phyloP scores from a whole-genome alignment of 2,113 vertebrate species.

The zebrafish (Danio rerio) region DNA sequence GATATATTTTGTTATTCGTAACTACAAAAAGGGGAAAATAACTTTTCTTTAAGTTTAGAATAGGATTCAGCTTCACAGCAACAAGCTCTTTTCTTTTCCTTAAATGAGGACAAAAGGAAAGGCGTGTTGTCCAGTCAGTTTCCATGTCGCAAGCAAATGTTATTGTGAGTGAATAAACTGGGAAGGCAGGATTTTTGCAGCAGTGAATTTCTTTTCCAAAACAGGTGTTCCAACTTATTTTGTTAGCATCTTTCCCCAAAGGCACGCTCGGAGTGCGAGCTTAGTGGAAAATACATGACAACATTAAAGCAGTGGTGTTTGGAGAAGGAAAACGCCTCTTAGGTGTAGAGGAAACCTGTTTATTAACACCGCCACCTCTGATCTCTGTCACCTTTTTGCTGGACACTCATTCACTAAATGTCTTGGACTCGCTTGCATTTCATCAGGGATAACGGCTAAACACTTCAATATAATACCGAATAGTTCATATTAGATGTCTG shows the following conservation, averaged over 20 bases:
- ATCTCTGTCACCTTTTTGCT: conserved; percentile 72
- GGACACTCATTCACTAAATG: conserved; percentile 16
- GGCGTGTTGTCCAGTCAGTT: conserved; percentile 41
- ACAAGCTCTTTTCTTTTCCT: conserved; percentile 39
- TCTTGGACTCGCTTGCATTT: conserved; percentile 8
- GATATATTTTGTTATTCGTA: background rate
- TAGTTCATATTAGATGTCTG: background rate
- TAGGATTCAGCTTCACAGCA: background rate
- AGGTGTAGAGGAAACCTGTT: conserved; percentile 89
- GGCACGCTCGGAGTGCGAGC: conserved; percentile 72
- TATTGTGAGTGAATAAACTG: conserved; percentile 52
- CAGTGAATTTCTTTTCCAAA: conserved; percentile 66
- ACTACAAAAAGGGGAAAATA: background rate
- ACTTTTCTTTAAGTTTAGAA: background rate
- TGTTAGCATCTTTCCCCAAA: conserved; percentile 67
- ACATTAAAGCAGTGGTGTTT: conserved; percentile 90
- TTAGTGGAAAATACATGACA: conserved; percentile 87
- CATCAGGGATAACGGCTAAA: background rate
- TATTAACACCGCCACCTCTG: conserved; percentile 91
- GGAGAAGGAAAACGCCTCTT: conserved; percentile 87
- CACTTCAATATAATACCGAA: background rate
- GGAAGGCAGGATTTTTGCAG: conserved; percentile 55
- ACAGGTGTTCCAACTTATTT: conserved; percentile 71
- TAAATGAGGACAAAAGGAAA: conserved; percentile 41
- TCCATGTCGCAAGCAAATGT: conserved; percentile 51